Conservation (phyloP, 2,113 vertebrate genomes). For the Myotis davidii region DNA sequence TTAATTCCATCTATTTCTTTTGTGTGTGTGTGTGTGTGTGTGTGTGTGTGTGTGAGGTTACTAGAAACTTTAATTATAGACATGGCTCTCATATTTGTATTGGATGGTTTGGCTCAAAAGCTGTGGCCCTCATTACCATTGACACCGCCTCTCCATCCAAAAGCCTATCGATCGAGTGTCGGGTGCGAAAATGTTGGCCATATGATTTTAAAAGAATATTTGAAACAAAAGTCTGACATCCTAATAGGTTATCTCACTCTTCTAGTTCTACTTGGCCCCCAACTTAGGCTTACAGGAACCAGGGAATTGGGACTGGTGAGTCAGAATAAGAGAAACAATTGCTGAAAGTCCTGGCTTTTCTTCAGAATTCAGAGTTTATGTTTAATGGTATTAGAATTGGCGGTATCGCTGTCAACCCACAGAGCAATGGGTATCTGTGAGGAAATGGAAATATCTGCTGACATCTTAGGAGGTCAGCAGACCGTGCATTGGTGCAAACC, state of each 20-base stretch:
- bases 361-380: not conserved
- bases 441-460: not conserved
- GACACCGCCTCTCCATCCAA: not conserved
- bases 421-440: not conserved
- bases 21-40: no score
- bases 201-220: not conserved
- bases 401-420: not conserved
- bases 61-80: not conserved
- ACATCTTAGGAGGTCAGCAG: not conserved
- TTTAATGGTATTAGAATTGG: not conserved
- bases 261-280: not conserved
- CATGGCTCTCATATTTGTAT: not conserved
- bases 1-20: not conserved
- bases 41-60: not conserved
- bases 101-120: not conserved
- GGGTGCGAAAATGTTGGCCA: not conserved
- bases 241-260: not conserved
- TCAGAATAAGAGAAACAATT: not conserved
- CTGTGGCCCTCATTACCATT: not conserved
- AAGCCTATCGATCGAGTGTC: not conserved
- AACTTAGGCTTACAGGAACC: not conserved
- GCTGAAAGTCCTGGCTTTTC: not conserved
- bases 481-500: not conserved
- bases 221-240: not conserved
- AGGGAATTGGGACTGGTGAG: not conserved